Conservation (phyloP, 1,140 invertebrate genomes). For the Euwallacea similis region DNA sequence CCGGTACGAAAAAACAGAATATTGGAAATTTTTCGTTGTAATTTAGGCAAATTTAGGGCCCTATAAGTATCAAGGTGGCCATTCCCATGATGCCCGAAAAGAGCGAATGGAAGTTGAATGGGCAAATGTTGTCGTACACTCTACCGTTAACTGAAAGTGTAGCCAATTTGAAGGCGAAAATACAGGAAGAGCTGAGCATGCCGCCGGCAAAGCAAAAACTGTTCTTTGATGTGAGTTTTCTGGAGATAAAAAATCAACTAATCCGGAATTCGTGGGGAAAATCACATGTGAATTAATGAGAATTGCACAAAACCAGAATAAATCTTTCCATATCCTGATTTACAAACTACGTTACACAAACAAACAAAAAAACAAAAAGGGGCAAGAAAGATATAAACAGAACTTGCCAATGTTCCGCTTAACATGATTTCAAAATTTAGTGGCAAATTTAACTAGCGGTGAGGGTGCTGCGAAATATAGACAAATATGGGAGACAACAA, state of each 20-base stretch:
- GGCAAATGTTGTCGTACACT: slow-evolving; percentile 81
- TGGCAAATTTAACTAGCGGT: too few species aligned
- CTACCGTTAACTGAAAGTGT: slow-evolving; percentile 81
- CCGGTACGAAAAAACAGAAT: slow-evolving; percentile 35
- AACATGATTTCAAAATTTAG: background rate
- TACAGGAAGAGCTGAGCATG: slow-evolving; percentile 89
- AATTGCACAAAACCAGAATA: too few species aligned
- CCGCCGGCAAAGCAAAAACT: slow-evolving; percentile 98
- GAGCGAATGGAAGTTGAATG: slow-evolving; percentile 95
- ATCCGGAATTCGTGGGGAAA: background rate
- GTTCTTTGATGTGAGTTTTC: slow-evolving; percentile 74
- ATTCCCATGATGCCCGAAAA: slow-evolving; percentile 87
- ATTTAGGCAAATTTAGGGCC: slow-evolving; percentile 54
- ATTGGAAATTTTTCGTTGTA: slow-evolving; percentile 6
- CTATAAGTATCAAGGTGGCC: slow-evolving; percentile 75
- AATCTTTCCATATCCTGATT: too few species aligned
- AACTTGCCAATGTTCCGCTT: background rate
- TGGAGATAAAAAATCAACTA: background rate
- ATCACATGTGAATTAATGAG: too few species aligned
- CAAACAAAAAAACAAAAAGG: too few species aligned
- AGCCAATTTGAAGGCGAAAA: slow-evolving; percentile 82
- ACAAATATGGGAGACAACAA: too few species aligned
- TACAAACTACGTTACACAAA: too few species aligned
- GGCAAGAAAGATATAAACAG: too few species aligned
- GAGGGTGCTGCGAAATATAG: too few species aligned